These are phyloP conservation scores for Eucera pruinosa DNA, from an alignment of 2,888 invertebrate genomes.

Conservation along the genomic window DNA sequence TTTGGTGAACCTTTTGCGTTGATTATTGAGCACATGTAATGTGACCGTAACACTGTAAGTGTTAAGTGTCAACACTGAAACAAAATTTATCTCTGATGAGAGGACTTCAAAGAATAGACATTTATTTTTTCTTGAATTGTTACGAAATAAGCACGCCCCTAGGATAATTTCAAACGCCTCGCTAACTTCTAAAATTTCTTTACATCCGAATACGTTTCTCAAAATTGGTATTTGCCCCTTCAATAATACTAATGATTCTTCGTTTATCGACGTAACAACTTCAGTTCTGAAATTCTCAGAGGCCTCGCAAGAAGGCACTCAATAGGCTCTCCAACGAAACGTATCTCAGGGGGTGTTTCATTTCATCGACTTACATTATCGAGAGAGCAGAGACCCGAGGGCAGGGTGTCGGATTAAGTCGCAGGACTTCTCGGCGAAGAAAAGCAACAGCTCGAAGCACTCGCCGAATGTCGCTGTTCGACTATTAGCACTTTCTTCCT, in stretches of 20 bases:
- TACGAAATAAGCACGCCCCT: no score
- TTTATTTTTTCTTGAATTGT: no score
- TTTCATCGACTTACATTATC: constrained; percentile 53
- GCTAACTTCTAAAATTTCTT: neutral
- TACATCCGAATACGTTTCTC: neutral
- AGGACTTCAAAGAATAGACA: no score
- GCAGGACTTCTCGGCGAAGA: constrained; percentile 47
- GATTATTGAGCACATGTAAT: no score
- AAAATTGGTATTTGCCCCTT: neutral
- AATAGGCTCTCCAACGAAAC: neutral
- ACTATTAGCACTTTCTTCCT: constrained; percentile 63
- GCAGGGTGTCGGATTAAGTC: constrained; percentile 52
- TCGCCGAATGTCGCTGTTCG: constrained; percentile 55
- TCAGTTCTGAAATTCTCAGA: neutral
- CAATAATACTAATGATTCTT: neutral
- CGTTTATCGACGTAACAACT: neutral
- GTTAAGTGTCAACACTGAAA: no score
- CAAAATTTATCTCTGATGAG: no score
- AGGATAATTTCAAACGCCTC: no score
- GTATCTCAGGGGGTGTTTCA: constrained; percentile 28
- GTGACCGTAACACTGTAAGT: no score
- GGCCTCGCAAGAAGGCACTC: neutral
- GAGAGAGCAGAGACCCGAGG: neutral
- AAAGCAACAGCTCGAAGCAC: constrained; percentile 61
- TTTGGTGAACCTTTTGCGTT: no score